Evolutionary conservation across 1,140 invertebrate genomes (phyloP), one percentile per base, ranked within the genome.

Genomic region (Cotesia vestalis): DNA sequence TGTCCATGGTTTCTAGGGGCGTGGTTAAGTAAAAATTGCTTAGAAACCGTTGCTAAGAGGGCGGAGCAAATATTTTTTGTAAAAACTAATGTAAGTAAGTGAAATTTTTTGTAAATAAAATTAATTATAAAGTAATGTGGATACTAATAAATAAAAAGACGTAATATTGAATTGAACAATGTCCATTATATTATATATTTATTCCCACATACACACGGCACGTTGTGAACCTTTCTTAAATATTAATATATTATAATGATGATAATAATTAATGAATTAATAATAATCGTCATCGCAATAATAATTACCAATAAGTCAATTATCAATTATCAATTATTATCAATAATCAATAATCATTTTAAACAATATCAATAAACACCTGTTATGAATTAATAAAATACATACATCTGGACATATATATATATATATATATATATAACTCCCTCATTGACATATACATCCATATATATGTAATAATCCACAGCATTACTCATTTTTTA

Each of bases 191-290:
- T 92, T 92, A 91, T 92, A 92, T 92, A 86, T 92, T 92, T 88
- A 91, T 91, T 92, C 91, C 90, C 91, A 92, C 91, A 92, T 92
- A 92, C 91, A 92, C 91, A 92, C 91, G 91, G 91, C 91, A 93
- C 91, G 91, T 92, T 91, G 91, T 93, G 91, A 93, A 92, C 91
- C 91, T 92, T 90, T 91, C 91, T 91, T 92, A 91, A 90, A 89
- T 90, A 89, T 90, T 90, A 86, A 84, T 85, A 85, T 85, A 85
- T 83, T 83, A 84, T 84, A 75, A 78, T 83, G 79, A 83, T 84
- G 81, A 85, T 84, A 80, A 81, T 84, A 81, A 84, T 84, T 74
- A 69, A 74, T 71, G 6, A 46, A 46, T 46, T 46, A 46, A 46
- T 78, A 78, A 80, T 80, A 78, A 80, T 83, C 79, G 57, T 77